Conservation (phyloP, 2,888 invertebrate species). For the Adelphocoris suturalis region DNA sequence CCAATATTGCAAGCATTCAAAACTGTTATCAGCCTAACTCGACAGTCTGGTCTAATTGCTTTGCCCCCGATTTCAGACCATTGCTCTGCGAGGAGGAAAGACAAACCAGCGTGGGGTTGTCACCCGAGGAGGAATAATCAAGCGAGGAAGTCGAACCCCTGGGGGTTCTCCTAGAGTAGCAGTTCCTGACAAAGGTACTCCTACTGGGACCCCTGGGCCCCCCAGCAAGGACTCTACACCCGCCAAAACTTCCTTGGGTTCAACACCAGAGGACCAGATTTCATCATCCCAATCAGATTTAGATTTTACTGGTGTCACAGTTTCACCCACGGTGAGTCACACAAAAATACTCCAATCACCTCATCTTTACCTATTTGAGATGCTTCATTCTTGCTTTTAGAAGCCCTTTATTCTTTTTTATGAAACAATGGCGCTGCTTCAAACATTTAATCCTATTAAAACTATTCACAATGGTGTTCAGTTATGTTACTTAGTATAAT, state of each 20-base stretch:
- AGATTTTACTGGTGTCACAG: constrained; percentile 17
- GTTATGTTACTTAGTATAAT: too few species aligned
- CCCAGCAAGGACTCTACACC: constrained; percentile 24
- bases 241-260: constrained; percentile 26
- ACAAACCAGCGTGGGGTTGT: constrained; percentile 6
- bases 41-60: too few species aligned
- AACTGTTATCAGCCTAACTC: too few species aligned
- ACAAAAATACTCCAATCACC: not conserved
- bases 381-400: not conserved
- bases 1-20: too few species aligned
- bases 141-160: constrained; percentile 46
- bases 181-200: not conserved
- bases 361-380: not conserved
- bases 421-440: too few species aligned
- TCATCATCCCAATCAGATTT: constrained; percentile 33
- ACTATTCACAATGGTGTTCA: too few species aligned
- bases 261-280: not conserved
- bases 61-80: not conserved
- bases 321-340: constrained; percentile 40
- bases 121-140: constrained; percentile 27
- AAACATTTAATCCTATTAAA: too few species aligned
- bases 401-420: too few species aligned
- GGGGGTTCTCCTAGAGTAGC: not conserved
- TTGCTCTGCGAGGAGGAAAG: constrained; percentile 30
- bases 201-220: constrained; percentile 20